Base-by-base conservation (phyloP, 2,888 invertebrate species). In the Congeria kusceri region DNA sequence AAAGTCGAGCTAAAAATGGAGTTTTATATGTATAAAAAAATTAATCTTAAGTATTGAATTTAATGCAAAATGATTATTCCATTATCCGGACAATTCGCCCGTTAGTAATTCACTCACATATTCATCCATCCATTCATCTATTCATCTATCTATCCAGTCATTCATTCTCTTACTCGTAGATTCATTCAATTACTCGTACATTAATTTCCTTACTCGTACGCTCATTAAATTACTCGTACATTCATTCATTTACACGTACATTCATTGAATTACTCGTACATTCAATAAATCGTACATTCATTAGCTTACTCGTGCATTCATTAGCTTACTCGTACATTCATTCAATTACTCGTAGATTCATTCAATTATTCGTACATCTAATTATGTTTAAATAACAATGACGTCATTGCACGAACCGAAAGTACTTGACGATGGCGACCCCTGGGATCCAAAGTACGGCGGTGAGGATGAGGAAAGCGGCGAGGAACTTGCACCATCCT, bases 371-470 rank as follows among this genome's bases (percentile, higher is more conserved):
- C 46, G 18, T 18, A 13, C 46, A 44, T n/a, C n/a, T n/a, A n/a
- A n/a, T n/a, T n/a, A n/a, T n/a, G n/a, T n/a, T n/a, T n/a, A n/a
- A n/a, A n/a, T n/a, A n/a, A n/a, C n/a, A n/a, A n/a, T n/a, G n/a
- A n/a, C n/a, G n/a, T n/a, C n/a, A n/a, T n/a, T n/a, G n/a, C n/a
- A n/a, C n/a, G n/a, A n/a, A 80, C 80, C 75, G 62, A 62, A 80
- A 80, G 29, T 83, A 85, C 67, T 86, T 83, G 0, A 77, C 77
- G 5, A 85, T 32, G 3, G 86, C 87, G 0, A 87, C 81, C 11
- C 80, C 77, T 20, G 87, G 87, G 56, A 87, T 85, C 81, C 87
- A 85, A 23, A 86, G 18, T 3, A 75, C 59, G 3, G 86, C 83
- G 15, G 83, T 74, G 0, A 84, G 28, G 11, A 87, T 84, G 3